Base-by-base conservation (phyloP, 2,797 vertebrate genomes). In the Cirrhinus mrigala region DNA sequence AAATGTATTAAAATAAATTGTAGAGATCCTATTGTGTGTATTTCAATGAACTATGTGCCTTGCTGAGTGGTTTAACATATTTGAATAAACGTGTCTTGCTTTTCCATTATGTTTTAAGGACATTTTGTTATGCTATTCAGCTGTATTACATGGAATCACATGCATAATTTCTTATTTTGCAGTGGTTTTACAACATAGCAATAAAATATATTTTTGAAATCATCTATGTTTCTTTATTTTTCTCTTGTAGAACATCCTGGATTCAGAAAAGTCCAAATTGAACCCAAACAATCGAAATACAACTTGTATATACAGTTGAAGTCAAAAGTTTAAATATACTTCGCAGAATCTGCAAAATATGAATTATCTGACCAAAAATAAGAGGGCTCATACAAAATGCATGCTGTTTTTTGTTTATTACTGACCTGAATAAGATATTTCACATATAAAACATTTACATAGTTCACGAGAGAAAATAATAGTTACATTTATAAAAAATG, bases 131-230 rank as follows among this genome's bases (percentile, higher is more conserved):
- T 0, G 9, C n/a, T 62, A 46, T 46, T 62, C 44, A 79, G 1
- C 62, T 80, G 60, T 66, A 66, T 79, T 66, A 79, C 44, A 79
- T 62, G 40, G 58, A 60, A 79, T 62, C 22, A 12, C 14, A 74
- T 20, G 27, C 73, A 76, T 40, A 1, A 33, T 73, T 60, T 48
- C 6, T 33, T 22, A 64, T 75, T 75, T 52, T 62, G 56, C 54
- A 62, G 58, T 83, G 71, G 27, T 64, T 75, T 75, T 64, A 64
- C 15, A 16, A 46, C 64, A 16, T 40, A 54, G 73, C 40, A 82
- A 50, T 82, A 74, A 62, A 82, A 82, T 58, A 60, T 60, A 73
- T 82, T 73, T 60, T 82, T 69, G 29, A 81, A 81, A 54, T 22
- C 12, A 69, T 37, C 24, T 1, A 5, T 15, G 2, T 33, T 66